phyloP scores from a whole-genome alignment of 2,113 vertebrate genomes.

The Orcinus orca region DNA sequence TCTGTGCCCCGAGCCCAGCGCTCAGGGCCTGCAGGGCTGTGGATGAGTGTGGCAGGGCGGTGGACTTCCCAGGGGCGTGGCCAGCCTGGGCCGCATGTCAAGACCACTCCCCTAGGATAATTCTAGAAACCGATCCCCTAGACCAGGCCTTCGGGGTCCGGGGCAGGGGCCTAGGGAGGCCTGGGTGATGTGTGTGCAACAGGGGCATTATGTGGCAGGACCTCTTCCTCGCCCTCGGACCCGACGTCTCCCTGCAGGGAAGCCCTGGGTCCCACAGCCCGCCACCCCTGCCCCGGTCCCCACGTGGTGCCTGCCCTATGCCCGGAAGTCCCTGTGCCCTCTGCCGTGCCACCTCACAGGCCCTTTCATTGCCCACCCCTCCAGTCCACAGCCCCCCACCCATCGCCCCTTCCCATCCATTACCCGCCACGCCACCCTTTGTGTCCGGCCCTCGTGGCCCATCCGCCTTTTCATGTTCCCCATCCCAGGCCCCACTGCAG shows the following conservation, averaged over 20 bases:
- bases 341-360: not conserved
- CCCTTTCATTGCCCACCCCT: not conserved
- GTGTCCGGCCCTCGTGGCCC: rapidly evolving
- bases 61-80: not conserved
- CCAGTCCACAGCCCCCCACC: not conserved
- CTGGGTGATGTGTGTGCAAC: not conserved
- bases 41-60: rapidly evolving
- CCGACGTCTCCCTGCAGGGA: not conserved
- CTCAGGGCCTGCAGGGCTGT: not conserved
- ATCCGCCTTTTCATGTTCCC: rapidly evolving
- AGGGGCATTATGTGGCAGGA: not conserved
- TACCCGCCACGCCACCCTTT: not conserved
- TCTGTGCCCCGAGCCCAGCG: not conserved
- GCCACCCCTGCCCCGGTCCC: not conserved
- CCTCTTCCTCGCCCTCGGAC: not conserved
- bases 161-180: not conserved
- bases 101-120: not conserved
- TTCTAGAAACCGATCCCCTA: not conserved
- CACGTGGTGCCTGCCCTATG: not conserved
- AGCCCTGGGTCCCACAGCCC: not conserved
- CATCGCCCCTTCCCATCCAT: not conserved
- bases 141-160: no score
- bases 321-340: not conserved
- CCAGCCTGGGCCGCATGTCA: not conserved
- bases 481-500: rapidly evolving